Percentiles rank a stretch among this genome's conserved stretches.
These are phyloP conservation scores for Enteromius mattozi DNA, from an alignment of 2,797 vertebrate genomes.

Conservation along the genomic window DNA sequence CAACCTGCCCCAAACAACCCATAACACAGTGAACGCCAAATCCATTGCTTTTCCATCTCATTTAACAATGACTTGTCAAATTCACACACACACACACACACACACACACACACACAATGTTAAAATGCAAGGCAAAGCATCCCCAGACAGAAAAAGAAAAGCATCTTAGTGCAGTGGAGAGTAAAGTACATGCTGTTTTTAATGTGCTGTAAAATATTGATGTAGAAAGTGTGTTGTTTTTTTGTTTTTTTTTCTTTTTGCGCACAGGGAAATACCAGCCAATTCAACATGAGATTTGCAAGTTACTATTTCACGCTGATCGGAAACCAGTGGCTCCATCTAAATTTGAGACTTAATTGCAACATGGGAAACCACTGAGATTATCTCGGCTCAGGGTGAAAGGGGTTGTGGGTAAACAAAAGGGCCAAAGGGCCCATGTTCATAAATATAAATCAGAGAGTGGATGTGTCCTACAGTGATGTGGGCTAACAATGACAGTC, in stretches of 20 bases:
- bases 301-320: conserved; percentile 49
- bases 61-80: conserved; percentile 42
- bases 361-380: conserved; percentile 57
- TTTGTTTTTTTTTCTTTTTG: conserved; percentile 3
- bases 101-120: conserved; percentile 24
- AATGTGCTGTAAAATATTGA: conserved; percentile 69
- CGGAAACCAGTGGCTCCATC: conserved; percentile 14
- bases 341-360: conserved; percentile 47
- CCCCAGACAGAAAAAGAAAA: conserved; percentile 39
- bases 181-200: conserved; percentile 54
- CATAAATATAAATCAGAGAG: conserved; percentile 22
- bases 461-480: conserved; percentile 61
- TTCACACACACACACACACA: conserved; percentile 1
- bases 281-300: conserved; percentile 52
- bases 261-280: conserved; percentile 46
- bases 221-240: conserved; percentile 60
- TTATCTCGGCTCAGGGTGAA: conserved; percentile 49
- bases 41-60: conserved; percentile 25
- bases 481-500: conserved; percentile 65
- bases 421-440: background rate
- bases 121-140: conserved; percentile 46
- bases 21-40: conserved; percentile 36
- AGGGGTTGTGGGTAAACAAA: conserved; percentile 54
- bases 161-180: conserved; percentile 47
- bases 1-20: conserved; percentile 30